phyloP scores from a whole-genome alignment of 1,140 invertebrate species.

The Drosophila baimaii region DNA sequence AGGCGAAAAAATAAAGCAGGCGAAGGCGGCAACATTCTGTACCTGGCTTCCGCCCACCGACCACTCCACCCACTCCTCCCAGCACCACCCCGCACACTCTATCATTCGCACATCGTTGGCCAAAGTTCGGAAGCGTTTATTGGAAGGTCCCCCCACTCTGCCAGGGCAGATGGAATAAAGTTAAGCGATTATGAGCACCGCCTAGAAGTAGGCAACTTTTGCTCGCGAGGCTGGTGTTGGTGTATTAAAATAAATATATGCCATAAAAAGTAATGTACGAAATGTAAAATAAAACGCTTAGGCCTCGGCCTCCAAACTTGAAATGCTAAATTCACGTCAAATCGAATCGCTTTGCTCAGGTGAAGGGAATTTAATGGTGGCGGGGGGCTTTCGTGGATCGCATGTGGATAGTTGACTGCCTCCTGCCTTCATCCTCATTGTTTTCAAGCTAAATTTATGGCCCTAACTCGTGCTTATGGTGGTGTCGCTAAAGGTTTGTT shows the following conservation, averaged over 20 bases:
- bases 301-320: slow-evolving; percentile 2
- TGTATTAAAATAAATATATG: slow-evolving; percentile 57
- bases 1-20: not conserved
- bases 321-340: slow-evolving; percentile 18
- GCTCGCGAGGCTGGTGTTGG: not conserved
- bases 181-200: slow-evolving; percentile 55
- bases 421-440: slow-evolving; percentile 21
- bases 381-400: slow-evolving; percentile 8
- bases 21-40: slow-evolving; percentile 23
- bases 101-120: slow-evolving; percentile 79
- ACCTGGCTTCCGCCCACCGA: slow-evolving; percentile 23
- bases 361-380: slow-evolving; percentile 32
- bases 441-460: slow-evolving; percentile 37
- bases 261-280: slow-evolving; percentile 55
- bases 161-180: slow-evolving; percentile 55
- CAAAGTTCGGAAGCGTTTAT: slow-evolving; percentile 73
- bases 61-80: slow-evolving; percentile 10
- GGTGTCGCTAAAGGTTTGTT: slow-evolving; percentile 48
- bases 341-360: slow-evolving; percentile 15
- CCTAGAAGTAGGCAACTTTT: slow-evolving; percentile 71
- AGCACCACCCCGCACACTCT: slow-evolving; percentile 54
- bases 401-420: slow-evolving; percentile 20
- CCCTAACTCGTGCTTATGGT: slow-evolving; percentile 35
- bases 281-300: slow-evolving; percentile 52
- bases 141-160: slow-evolving; percentile 60